Base-by-base conservation (phyloP, 2,888 invertebrate species). In the Aelia acuminata region DNA sequence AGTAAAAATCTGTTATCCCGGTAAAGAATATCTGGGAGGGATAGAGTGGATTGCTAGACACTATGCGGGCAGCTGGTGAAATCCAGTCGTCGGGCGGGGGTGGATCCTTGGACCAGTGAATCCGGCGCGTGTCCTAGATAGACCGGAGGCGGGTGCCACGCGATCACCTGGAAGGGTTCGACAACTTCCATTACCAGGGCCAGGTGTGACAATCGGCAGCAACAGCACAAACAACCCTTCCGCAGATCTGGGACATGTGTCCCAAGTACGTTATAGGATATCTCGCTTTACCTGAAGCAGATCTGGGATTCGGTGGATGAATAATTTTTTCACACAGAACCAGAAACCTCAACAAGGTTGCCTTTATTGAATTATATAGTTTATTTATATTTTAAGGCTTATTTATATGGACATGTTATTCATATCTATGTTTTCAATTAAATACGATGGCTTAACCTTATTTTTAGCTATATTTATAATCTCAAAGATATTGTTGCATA, bases 131-230 rank as follows among this genome's bases (percentile, higher is more conserved):
- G 80, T 39, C 80, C 80, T 47, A 47, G 43, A 80, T 43, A 47
- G 43, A 70, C 63, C 43, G 80, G 39, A 47, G 80, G 80, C 80
- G 80, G 80, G 80, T 80, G 80, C n/a, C 80, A 80, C 80, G 80
- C 80, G 80, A 80, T 80, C 80, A 80, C 80, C 80, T 80, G 80
- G 80, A 80, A 80, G 80, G 43, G 43, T 39, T 47, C 39, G 43
- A 80, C 80, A 80, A 80, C 43, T 80, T 80, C 80, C 80, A 80
- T 80, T 47, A 80, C 63, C n/a, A 80, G 22, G 80, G 43, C 80
- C 80, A 80, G 80, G 80, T 80, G 80, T 80, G 80, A 80, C 80
- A 80, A 80, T 80, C 80, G 80, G 80, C 80, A 80, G 80, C 80
- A 80, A 80, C 43, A 80, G 80, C 80, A 80, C 80, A 80, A 80